These are phyloP conservation scores for Coracias cyanogaster DNA, from an alignment of 2,797 vertebrate genomes.

Conservation along the genomic window DNA sequence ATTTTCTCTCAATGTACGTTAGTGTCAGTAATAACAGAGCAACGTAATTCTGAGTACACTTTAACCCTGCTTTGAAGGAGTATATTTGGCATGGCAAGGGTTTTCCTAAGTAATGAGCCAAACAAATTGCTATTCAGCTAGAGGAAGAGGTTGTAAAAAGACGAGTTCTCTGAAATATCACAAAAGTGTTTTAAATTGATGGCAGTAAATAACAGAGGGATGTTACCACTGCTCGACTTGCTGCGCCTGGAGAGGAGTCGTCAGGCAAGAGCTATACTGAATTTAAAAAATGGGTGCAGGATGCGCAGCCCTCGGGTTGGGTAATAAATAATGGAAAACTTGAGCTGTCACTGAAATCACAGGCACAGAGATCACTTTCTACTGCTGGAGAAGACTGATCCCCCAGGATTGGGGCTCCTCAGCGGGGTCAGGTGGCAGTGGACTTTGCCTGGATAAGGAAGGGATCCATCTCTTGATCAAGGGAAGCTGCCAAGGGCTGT, in stretches of 20 bases:
- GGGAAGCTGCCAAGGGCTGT: no score
- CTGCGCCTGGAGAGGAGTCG: background rate
- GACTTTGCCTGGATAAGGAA: no score
- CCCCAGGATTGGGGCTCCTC: no score
- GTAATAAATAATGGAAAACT: no score
- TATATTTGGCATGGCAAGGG: background rate
- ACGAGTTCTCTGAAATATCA: background rate
- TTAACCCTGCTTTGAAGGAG: constrained; percentile 15
- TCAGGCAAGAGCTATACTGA: background rate
- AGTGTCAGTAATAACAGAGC: background rate
- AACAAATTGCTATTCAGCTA: constrained; percentile 30
- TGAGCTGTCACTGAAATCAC: no score
- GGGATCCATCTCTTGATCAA: no score
- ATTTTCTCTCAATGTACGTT: background rate
- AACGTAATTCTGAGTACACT: background rate
- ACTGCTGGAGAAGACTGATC: no score
- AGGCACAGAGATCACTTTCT: no score
- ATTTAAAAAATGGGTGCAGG: no score
- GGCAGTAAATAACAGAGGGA: background rate
- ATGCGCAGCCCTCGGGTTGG: no score
- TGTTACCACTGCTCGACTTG: background rate
- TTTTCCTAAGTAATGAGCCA: constrained; percentile 24
- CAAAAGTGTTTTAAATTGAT: background rate
- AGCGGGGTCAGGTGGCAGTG: no score
- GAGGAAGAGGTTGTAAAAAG: constrained; percentile 13